Evolutionary conservation across 2,888 invertebrate species (phyloP).

Genomic region (Papilio elwesi): DNA sequence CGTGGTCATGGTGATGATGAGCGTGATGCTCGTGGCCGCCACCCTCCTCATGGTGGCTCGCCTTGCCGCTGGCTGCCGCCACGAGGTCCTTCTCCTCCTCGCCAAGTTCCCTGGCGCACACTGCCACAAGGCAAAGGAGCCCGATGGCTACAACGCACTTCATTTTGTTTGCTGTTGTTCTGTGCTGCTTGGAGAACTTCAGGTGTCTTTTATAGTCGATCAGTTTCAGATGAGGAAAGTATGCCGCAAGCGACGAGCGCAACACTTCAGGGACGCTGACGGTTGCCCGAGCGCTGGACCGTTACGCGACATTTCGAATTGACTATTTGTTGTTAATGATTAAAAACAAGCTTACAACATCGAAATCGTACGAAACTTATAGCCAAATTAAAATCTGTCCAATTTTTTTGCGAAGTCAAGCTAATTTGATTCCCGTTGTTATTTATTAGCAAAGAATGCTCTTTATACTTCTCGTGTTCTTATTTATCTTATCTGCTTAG

Average conservation of each 20-base stretch:
- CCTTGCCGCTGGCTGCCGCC: constrained; percentile 71
- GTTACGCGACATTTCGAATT: constrained; percentile 59
- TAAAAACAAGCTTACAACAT: constrained; percentile 35
- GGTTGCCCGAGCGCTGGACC: constrained; percentile 60
- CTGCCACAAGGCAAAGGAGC: constrained; percentile 73
- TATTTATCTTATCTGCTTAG: background rate
- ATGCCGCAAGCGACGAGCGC: constrained; percentile 66
- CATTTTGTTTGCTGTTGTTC: constrained; percentile 67
- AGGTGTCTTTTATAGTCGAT: constrained; percentile 73
- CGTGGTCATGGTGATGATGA: constrained; percentile 76
- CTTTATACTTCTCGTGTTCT: background rate
- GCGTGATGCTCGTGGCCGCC: constrained; percentile 76
- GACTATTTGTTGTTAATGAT: constrained; percentile 37
- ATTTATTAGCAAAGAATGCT: background rate
- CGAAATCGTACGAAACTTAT: constrained; percentile 9
- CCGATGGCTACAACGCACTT: constrained; percentile 70
- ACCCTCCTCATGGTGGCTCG: constrained; percentile 70
- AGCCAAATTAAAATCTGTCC: background rate
- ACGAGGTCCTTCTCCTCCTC: constrained; percentile 75
- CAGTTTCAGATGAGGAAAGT: constrained; percentile 70
- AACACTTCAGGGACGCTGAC: constrained; percentile 56
- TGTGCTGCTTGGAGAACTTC: constrained; percentile 55
- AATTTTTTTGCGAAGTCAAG: background rate
- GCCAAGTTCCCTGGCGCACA: constrained; percentile 66
- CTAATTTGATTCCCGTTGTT: background rate